These are phyloP conservation scores for Crotalus horridus DNA, from an alignment of 2,113 vertebrate species.

Conservation along the genomic window DNA sequence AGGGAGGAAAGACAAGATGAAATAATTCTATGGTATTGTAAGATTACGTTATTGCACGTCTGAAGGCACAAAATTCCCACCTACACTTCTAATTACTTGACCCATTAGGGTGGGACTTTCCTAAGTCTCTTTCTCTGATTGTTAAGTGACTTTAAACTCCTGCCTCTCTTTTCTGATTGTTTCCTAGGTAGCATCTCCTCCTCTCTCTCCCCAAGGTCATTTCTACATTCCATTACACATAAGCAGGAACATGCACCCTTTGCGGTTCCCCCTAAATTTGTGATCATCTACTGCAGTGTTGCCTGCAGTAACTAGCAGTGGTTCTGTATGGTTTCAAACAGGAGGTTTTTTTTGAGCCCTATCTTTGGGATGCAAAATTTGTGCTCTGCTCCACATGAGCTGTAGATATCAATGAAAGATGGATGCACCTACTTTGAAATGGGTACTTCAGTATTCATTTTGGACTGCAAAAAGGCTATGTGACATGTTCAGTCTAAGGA, in stretches of 20 bases:
- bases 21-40: background rate
- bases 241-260: background rate
- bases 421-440: background rate
- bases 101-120: background rate
- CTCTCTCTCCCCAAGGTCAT: background rate
- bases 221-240: background rate
- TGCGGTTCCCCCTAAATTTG: background rate
- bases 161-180: background rate
- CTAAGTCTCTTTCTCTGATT: background rate
- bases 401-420: background rate
- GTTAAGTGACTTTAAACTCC: background rate
- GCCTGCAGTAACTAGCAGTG: background rate
- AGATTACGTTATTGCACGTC: background rate
- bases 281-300: background rate
- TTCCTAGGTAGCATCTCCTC: background rate
- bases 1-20: background rate
- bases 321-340: background rate
- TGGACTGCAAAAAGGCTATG: background rate
- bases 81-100: background rate
- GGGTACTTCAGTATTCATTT: background rate
- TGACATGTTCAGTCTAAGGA: background rate
- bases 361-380: background rate
- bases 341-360: background rate
- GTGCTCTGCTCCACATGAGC: background rate
- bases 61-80: background rate